phyloP scores from a whole-genome alignment of 1,140 invertebrate genomes.

The Drosophila kikkawai region DNA sequence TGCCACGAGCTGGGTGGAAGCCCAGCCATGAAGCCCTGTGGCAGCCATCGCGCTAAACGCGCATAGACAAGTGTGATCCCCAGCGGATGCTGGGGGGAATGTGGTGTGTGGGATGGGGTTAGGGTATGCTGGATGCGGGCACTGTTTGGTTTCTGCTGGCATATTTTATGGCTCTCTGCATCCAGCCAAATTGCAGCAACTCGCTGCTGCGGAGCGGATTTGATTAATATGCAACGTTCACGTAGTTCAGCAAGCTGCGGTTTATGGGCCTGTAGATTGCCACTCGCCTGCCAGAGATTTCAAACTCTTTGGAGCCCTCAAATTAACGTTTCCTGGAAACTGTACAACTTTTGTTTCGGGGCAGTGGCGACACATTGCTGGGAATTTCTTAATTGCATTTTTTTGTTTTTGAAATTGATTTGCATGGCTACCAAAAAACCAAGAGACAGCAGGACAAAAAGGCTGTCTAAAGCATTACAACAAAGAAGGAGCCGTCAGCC shows the following conservation, averaged over 20 bases:
- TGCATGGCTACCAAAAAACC: slow-evolving; percentile 12
- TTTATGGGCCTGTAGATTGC: slow-evolving; percentile 5
- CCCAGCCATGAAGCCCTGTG: slow-evolving; percentile 46
- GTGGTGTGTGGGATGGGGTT: background rate
- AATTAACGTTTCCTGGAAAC: background rate
- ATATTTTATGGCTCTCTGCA: slow-evolving; percentile 73
- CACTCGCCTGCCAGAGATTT: slow-evolving; percentile 19
- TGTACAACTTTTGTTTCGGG: background rate
- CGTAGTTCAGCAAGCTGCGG: slow-evolving; percentile 35
- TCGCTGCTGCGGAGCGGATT: slow-evolving; percentile 41
- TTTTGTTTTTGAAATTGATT: slow-evolving; percentile 19
- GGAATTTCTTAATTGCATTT: background rate
- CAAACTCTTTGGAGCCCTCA: slow-evolving; percentile 4
- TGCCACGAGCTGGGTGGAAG: slow-evolving; percentile 53
- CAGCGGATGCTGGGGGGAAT: slow-evolving; percentile 40
- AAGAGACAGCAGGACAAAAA: background rate
- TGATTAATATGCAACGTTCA: slow-evolving; percentile 54
- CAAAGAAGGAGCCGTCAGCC: background rate
- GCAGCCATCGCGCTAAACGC: slow-evolving; percentile 69
- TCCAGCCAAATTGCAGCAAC: slow-evolving; percentile 63
- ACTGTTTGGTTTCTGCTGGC: slow-evolving; percentile 60
- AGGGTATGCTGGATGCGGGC: slow-evolving; percentile 23
- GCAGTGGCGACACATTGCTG: background rate
- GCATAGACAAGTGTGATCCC: slow-evolving; percentile 76
- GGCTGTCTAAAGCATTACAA: background rate